Conservation (phyloP, 2,888 invertebrate genomes). For the Operophtera brumata region DNA sequence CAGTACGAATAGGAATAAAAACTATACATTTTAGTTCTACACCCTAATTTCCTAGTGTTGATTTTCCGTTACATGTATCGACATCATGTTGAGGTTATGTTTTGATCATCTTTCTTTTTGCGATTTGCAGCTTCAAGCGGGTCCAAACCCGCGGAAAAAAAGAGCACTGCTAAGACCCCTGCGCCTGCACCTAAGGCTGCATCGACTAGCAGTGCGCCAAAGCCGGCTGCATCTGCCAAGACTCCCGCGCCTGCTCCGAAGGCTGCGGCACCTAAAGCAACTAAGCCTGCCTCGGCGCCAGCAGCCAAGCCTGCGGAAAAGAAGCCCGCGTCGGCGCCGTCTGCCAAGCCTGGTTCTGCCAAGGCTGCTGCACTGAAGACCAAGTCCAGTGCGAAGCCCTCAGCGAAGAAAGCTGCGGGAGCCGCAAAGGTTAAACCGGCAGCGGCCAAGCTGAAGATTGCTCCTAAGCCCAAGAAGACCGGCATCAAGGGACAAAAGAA, state of each 20-base stretch:
- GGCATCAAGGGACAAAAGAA: slow-evolving; percentile 80
- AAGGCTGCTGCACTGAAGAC: slow-evolving; percentile 75
- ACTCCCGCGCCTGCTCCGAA: slow-evolving; percentile 71
- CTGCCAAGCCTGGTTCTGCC: slow-evolving; percentile 78
- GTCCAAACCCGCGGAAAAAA: slow-evolving; percentile 74
- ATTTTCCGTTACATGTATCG: background rate
- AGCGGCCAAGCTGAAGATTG: slow-evolving; percentile 74
- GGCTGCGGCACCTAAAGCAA: slow-evolving; percentile 70
- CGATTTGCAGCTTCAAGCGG: slow-evolving; percentile 56
- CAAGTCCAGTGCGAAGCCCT: slow-evolving; percentile 76
- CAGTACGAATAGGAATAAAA: background rate
- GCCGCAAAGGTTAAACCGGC: slow-evolving; percentile 74
- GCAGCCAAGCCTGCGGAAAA: slow-evolving; percentile 73
- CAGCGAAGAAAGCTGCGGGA: slow-evolving; percentile 75
- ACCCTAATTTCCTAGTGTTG: background rate
- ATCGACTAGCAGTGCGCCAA: slow-evolving; percentile 53
- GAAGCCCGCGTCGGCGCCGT: slow-evolving; percentile 61
- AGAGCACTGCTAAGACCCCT: slow-evolving; percentile 68
- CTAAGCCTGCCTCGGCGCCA: slow-evolving; percentile 72
- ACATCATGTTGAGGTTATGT: slow-evolving; percentile 46
- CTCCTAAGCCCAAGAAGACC: slow-evolving; percentile 79
- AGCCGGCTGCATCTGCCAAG: slow-evolving; percentile 65
- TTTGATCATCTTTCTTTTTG: slow-evolving; percentile 10
- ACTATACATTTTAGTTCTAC: background rate
- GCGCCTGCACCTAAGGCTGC: slow-evolving; percentile 72